Evolutionary conservation across 2,888 invertebrate species (phyloP), one percentile per base, ranked within the genome.

Genomic region (Cacoxenus indagator): DNA sequence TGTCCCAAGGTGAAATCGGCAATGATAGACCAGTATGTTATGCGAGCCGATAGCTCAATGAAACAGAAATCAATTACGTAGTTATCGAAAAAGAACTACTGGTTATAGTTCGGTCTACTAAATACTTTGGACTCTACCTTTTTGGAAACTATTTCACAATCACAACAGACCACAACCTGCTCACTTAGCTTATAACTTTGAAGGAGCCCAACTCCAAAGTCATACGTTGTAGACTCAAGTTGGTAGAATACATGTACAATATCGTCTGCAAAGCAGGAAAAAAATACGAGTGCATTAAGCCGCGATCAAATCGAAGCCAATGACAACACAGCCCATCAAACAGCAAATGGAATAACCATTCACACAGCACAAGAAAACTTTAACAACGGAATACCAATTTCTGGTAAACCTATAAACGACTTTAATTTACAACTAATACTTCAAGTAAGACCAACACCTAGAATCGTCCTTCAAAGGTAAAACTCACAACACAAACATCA

Each of bases 141-240:
- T 85, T 83, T 29, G 86, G 85, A 4, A 72, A 75, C 26, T 80
- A 79, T 66, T 88, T 89, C 43, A 78, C 69, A 0, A 85, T 88
- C 0, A 78, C 84, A 4, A 88, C 86, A 0, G 88, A 89, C 65
- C 88, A 88, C 68, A 74, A 81, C 67, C 85, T 86, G 1, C 68
- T 87, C 4, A 76, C 74, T 2, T 88, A 85, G 84, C 64, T 88
- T 0, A 82, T 86, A 76, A 80, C 73, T 0, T 54, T 86, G 1
- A 87, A 87, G 73, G 85, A 87, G 6, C 85, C 86, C 0, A 70
- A 75, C 29, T 83, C 84, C 0, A 77, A 86, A 71, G 70, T 87
- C 3, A 81, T 79, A 1, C 62, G 87, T 4, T 88, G 86, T 87
- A 69, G 81, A 8, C 64, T 87, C 11, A 82, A 76, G 68, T 66